These are phyloP conservation scores for Ormia ochracea DNA, from an alignment of 2,888 invertebrate species.

Conservation along the genomic window DNA sequence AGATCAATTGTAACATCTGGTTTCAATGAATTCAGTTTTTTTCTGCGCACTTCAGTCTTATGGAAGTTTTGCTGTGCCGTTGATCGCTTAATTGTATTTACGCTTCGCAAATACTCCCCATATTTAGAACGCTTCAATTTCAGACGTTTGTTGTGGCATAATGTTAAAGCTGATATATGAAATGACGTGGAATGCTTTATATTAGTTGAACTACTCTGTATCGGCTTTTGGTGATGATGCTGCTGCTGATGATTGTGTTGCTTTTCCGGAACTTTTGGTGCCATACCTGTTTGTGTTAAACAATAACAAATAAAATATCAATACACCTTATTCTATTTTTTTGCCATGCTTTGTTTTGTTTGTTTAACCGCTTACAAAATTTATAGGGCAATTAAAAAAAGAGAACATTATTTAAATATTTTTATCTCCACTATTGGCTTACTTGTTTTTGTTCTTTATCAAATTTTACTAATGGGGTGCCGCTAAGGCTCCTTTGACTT, in stretches of 20 bases:
- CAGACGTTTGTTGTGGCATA: constrained; percentile 73
- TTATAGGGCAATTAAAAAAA: not conserved
- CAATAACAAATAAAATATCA: not conserved
- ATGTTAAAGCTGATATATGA: constrained; percentile 68
- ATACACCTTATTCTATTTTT: not conserved
- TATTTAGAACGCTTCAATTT: constrained; percentile 68
- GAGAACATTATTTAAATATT: not conserved
- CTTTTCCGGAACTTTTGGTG: constrained; percentile 45
- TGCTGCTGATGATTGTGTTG: constrained; percentile 12
- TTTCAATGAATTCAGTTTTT: constrained; percentile 64
- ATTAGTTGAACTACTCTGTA: constrained; percentile 11
- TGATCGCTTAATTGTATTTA: constrained; percentile 62
- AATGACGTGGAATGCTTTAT: constrained; percentile 73
- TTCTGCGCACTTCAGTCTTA: constrained; percentile 62
- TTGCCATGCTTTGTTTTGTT: constrained; percentile 6
- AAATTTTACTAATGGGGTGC: constrained; percentile 31
- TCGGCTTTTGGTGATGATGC: constrained; percentile 14
- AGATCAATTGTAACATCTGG: constrained; percentile 72
- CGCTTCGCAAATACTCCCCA: constrained; percentile 36
- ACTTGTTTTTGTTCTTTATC: not conserved
- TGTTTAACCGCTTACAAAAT: not conserved
- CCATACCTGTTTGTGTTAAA: constrained; percentile 26
- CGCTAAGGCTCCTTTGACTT: constrained; percentile 21
- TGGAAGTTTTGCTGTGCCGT: constrained; percentile 27
- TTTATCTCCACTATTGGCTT: constrained; percentile 1